Conservation (phyloP, 2,797 vertebrate genomes). For the Hypotaenidia philippensis region DNA sequence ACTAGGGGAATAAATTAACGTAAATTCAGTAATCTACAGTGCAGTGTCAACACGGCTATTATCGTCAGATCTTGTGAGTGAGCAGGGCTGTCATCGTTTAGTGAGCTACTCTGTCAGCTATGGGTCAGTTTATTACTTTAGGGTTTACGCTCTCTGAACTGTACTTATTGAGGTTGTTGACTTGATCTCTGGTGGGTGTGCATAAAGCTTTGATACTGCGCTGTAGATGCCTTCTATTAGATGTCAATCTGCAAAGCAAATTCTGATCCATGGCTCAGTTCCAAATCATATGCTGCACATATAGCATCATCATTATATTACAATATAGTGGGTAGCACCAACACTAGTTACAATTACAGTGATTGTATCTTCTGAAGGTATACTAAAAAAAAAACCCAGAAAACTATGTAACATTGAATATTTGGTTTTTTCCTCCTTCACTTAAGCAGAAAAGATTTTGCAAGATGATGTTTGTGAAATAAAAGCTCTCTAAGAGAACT, state of each 20-base stretch:
- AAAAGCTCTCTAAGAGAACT: neutral
- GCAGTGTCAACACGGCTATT: neutral
- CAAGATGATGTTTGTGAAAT: neutral
- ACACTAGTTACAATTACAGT: neutral
- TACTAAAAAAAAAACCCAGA: neutral
- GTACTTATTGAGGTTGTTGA: neutral
- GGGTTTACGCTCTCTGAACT: neutral
- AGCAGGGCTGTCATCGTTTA: neutral
- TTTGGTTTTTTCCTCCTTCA: accelerated
- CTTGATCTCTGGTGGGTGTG: neutral
- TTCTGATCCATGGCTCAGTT: neutral
- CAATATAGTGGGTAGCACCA: neutral
- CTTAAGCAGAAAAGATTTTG: neutral
- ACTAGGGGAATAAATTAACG: neutral
- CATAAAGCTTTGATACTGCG: neutral
- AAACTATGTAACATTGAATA: neutral
- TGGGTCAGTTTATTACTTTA: neutral
- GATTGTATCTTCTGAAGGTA: neutral
- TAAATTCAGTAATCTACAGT: neutral
- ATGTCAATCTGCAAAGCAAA: neutral
- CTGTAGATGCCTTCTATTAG: neutral
- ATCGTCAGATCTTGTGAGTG: neutral
- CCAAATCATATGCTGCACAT: neutral
- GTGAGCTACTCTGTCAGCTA: neutral
- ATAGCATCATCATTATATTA: neutral